A percentile compares a stretch with the other conserved stretches of the same genome.
phyloP scores from a whole-genome alignment of 2,797 vertebrate genomes.

The Syndactyla subalaris region DNA sequence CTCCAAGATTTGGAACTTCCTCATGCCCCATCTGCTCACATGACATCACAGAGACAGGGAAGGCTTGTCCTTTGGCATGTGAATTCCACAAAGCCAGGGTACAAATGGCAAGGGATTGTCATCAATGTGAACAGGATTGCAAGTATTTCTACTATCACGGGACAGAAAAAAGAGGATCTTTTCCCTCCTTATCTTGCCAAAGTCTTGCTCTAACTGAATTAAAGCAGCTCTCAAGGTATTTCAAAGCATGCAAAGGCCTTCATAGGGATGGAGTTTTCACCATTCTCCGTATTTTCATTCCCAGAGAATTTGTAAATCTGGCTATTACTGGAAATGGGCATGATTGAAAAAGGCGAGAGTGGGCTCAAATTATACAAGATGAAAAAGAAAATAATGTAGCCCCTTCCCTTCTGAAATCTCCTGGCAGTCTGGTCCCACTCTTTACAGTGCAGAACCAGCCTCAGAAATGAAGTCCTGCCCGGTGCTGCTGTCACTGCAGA shows the following conservation, averaged over 20 bases:
- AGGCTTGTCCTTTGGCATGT: rapidly evolving
- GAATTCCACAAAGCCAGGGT: neutral
- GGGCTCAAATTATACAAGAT: neutral
- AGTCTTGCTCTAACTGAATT: neutral
- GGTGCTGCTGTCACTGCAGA: neutral
- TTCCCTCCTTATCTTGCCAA: neutral
- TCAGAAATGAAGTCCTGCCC: neutral
- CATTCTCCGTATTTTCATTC: neutral
- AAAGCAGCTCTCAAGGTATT: neutral
- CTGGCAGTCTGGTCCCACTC: no score
- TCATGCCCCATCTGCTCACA: rapidly evolving
- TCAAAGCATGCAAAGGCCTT: neutral
- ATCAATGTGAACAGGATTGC: rapidly evolving
- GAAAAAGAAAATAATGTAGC: neutral
- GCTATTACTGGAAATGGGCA: neutral
- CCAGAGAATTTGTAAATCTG: neutral
- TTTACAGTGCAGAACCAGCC: neutral
- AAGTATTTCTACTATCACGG: neutral
- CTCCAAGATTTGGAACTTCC: neutral
- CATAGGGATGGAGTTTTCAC: neutral
- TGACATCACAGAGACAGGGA: neutral
- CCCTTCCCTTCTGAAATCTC: neutral
- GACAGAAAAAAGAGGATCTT: neutral
- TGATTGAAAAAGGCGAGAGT: neutral
- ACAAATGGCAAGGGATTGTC: neutral